Evolutionary conservation across 2,113 vertebrate species (phyloP), one percentile per base, ranked within the genome.

Genomic region (Dryoscopus gambensis): DNA sequence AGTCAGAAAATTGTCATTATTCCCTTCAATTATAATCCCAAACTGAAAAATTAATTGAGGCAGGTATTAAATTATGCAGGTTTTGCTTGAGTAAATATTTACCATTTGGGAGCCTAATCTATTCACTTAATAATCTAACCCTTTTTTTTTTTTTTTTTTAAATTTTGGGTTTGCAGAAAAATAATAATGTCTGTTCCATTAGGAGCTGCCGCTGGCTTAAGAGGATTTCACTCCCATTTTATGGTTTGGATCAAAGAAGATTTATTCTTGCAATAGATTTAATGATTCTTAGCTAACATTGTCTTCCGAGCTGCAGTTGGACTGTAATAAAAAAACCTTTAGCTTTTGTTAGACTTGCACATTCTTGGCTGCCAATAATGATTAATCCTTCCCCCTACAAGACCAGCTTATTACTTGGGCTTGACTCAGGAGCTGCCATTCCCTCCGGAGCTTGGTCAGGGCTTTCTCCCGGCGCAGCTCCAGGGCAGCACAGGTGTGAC

Each of bases 71-170:
- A 97, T 97, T 42, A 90, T 97, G 94, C 85, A 93, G 89, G 94
- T 97, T 97, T 96, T 96, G 91, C 90, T 89, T 96, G 95, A 97
- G 94, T 96, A 97, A 98, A 97, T 97, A 97, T 97, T 98, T 97
- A 92, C 89, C 91, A 49, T 73, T 75, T 94, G 91, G 95, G 94
- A 97, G 96, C 88, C 87, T 91, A 96, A 96, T 98, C 94, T 97
- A 84, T 64, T 96, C 76, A 90, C 67, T 97, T 97, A 88, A 95
- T 96, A 97, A 97, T 94, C 90, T 95, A 94, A 96, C 97, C 89
- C 69, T 7, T 15, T 93, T 97, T 96, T 93, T 94, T 74, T 37
- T 24, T 73, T 84, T 64, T 65, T 68, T 40, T 40, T 40, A 13
- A 46, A 57, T 85, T 89, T 81, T 65, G 65, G 3, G n/a, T 78